These are phyloP conservation scores for Channa argus DNA, from an alignment of 2,113 vertebrate genomes.

Conservation along the genomic window DNA sequence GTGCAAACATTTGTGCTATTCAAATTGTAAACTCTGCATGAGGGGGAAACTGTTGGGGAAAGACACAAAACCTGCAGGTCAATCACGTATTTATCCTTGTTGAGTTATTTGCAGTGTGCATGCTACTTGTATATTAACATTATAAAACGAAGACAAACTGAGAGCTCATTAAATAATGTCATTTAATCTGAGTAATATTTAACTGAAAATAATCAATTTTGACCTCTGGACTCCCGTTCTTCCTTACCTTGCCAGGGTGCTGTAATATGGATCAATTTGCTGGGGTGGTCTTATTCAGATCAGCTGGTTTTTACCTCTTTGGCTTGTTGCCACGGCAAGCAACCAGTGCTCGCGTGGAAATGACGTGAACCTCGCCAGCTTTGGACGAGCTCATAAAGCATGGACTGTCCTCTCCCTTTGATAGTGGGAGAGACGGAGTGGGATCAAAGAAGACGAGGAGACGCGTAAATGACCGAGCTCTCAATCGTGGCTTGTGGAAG, in stretches of 20 bases:
- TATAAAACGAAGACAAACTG: too few relatives aligned
- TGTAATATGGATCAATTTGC: neutral
- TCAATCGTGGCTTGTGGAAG: neutral
- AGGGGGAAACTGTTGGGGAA: too few relatives aligned
- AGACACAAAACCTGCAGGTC: too few relatives aligned
- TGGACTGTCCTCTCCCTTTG: conserved; percentile 61
- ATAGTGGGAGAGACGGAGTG: conserved; percentile 13
- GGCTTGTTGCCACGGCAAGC: conserved; percentile 61
- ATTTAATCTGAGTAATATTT: neutral
- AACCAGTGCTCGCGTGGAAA: conserved; percentile 60
- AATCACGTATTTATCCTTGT: too few relatives aligned
- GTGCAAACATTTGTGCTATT: too few relatives aligned
- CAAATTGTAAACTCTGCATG: too few relatives aligned
- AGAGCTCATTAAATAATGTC: too few relatives aligned
- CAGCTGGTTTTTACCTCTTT: conserved; percentile 15
- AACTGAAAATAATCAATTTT: too few relatives aligned
- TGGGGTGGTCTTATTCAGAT: neutral
- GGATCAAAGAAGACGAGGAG: neutral
- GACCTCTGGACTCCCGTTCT: neutral
- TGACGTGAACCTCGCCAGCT: conserved; percentile 57
- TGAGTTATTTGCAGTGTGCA: too few relatives aligned
- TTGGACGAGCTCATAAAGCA: conserved; percentile 69
- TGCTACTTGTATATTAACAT: too few relatives aligned
- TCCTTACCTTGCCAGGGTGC: neutral
- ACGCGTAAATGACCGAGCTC: neutral